Conservation (phyloP, 2,113 vertebrate species). For the Rhinogobius similis region DNA sequence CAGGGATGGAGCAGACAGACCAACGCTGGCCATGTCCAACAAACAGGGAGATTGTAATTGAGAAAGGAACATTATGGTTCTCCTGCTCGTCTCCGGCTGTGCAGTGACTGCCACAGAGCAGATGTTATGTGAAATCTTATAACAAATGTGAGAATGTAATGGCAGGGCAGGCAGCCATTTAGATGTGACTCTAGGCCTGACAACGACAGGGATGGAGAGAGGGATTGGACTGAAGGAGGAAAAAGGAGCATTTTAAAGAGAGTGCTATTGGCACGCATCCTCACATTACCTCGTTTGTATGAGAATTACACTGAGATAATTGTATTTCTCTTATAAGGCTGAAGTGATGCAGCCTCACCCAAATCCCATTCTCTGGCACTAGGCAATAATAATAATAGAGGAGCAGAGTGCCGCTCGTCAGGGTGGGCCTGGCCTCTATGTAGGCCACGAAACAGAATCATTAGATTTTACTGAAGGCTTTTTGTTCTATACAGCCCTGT, state of each 20-base stretch:
- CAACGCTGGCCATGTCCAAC: slow-evolving; percentile 65
- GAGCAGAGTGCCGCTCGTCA: slow-evolving; percentile 37
- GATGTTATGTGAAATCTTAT: slow-evolving; percentile 40
- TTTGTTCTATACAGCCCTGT: slow-evolving; percentile 35
- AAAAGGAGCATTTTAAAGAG: slow-evolving; percentile 8
- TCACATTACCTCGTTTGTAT: neutral
- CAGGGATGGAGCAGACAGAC: slow-evolving; percentile 62
- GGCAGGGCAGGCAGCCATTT: slow-evolving; percentile 56
- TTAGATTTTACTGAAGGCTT: slow-evolving; percentile 34
- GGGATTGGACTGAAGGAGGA: slow-evolving; percentile 27
- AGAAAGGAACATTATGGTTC: slow-evolving; percentile 57
- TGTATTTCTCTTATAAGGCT: neutral
- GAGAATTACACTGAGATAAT: neutral
- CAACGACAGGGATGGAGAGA: slow-evolving; percentile 24
- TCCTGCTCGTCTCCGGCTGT: slow-evolving; percentile 21
- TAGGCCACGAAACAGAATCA: slow-evolving; percentile 60
- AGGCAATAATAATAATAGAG: slow-evolving; percentile 30
- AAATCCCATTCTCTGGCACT: neutral
- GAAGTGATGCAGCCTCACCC: slow-evolving; percentile 14
- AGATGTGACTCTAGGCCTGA: slow-evolving; percentile 25
- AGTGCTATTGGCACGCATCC: slow-evolving; percentile 13
- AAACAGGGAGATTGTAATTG: slow-evolving; percentile 63
- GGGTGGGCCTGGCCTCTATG: slow-evolving; percentile 64
- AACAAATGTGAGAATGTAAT: slow-evolving; percentile 38
- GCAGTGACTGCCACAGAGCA: slow-evolving; percentile 41